A percentile compares a stretch with the other conserved stretches of the same genome.
Conservation (phyloP, 2,888 invertebrate genomes). For the Clitarchus hookeri region DNA sequence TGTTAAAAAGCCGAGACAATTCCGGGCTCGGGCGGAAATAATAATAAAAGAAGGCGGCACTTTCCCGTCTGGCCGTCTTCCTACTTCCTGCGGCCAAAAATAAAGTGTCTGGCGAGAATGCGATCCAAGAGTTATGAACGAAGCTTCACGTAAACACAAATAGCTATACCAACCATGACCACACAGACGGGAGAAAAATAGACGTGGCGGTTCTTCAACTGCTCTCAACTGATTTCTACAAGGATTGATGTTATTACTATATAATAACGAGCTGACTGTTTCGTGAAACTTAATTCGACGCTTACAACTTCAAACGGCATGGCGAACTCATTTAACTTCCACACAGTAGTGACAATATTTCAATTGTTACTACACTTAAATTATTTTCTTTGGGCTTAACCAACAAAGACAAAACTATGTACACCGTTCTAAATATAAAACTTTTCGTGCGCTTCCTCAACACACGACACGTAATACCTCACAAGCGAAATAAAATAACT, state of each 20-base stretch:
- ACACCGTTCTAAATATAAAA: no score
- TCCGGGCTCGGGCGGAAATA: conserved; percentile 7
- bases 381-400: no score
- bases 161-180: not conserved
- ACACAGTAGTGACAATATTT: no score
- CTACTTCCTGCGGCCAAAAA: conserved; percentile 14
- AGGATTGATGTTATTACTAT: not conserved
- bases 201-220: not conserved
- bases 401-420: no score
- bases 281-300: no score
- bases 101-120: not conserved
- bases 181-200: not conserved
- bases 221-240: not conserved
- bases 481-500: no score
- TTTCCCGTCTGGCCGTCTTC: conserved; percentile 11
- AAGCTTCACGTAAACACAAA: not conserved
- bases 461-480: no score
- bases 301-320: no score
- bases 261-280: no score
- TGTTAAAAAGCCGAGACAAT: not conserved
- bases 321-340: no score
- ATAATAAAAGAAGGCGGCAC: conserved; percentile 5
- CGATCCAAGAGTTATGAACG: not conserved
- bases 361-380: no score
- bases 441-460: no score